These are phyloP conservation scores for Pristionchus japonicus DNA, from an alignment of 2,888 invertebrate genomes.

Conservation along the genomic window DNA sequence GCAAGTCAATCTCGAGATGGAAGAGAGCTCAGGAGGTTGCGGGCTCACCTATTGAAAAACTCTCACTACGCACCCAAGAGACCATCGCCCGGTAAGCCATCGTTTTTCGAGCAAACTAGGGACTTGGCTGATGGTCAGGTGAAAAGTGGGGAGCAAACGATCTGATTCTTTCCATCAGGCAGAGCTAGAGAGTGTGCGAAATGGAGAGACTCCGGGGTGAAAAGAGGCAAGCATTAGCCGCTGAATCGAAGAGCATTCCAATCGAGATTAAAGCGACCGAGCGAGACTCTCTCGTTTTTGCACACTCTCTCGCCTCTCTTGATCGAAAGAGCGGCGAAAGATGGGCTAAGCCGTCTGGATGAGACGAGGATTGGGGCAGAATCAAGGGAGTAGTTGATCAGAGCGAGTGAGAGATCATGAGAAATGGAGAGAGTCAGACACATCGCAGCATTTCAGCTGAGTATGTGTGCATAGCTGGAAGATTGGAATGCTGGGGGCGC, in stretches of 20 bases:
- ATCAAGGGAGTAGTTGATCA: background rate
- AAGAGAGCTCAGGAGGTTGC: too few species aligned
- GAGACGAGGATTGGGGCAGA: background rate
- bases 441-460: too few species aligned
- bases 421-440: background rate
- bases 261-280: background rate
- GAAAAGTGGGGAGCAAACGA: background rate
- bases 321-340: background rate
- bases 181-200: background rate
- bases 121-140: background rate
- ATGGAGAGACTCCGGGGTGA: background rate
- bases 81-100: background rate
- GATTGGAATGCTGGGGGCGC: background rate
- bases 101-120: constrained; percentile 16
- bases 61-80: background rate
- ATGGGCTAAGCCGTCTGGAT: constrained; percentile 15
- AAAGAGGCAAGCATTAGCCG: background rate
- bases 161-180: too few species aligned
- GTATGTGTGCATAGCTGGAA: constrained; percentile 18
- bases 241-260: background rate
- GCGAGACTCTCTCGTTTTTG: background rate
- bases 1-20: too few species aligned
- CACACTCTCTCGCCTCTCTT: background rate
- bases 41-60: too few species aligned
- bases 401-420: too few species aligned